Conservation (phyloP, 2,113 vertebrate genomes). For the Otolemur garnettii region DNA sequence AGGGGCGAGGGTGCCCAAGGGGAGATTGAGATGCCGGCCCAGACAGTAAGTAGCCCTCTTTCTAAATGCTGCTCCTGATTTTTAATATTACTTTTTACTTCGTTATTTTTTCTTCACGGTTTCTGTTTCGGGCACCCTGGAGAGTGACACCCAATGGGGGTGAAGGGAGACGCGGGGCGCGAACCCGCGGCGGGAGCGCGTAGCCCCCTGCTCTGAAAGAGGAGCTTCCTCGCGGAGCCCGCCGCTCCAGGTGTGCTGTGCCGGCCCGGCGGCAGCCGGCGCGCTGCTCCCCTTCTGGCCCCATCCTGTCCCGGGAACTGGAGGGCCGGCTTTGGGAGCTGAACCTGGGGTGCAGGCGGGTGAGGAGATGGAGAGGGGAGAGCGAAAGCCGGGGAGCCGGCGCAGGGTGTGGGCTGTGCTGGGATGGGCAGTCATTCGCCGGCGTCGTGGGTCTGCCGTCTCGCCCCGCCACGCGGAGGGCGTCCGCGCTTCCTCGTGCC, state of each 20-base stretch:
- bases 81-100: conserved; percentile 37
- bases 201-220: not conserved
- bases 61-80: not conserved
- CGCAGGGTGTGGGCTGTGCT: not conserved
- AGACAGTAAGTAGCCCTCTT: not conserved
- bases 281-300: not conserved
- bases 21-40: not conserved
- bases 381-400: not conserved
- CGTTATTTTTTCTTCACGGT: not conserved
- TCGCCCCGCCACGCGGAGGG: not conserved
- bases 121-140: conserved; percentile 24
- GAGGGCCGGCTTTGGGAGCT: not conserved
- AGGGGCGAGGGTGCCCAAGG: not conserved
- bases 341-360: not conserved
- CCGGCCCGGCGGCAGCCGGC: rapidly evolving
- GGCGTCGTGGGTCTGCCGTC: rapidly evolving
- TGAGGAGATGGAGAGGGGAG: not conserved
- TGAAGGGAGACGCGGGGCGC: not conserved
- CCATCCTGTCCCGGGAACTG: not conserved
- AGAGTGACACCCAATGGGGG: not conserved
- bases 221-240: not conserved
- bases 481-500: not conserved
- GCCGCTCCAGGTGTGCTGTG: not conserved
- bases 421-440: not conserved
- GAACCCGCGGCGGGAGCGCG: not conserved